Conservation (phyloP, 2,797 vertebrate species). For the Allobates femoralis region DNA sequence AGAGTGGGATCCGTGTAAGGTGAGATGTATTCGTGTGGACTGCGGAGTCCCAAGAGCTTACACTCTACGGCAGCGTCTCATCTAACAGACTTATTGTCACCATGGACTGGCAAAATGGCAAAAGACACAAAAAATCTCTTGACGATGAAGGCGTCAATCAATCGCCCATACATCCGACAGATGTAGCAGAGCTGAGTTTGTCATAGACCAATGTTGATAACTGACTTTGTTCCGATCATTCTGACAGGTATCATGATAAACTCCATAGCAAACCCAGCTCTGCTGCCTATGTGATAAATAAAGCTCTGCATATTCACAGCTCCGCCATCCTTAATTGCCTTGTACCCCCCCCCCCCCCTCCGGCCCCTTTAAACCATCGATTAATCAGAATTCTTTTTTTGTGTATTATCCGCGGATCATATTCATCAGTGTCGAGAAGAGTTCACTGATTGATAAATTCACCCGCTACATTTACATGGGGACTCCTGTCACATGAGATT, state of each 20-base stretch:
- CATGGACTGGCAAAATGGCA: not conserved
- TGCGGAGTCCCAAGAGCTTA: conserved; percentile 11
- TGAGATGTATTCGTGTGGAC: not conserved
- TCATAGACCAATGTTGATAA: not conserved
- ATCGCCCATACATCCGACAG: not conserved
- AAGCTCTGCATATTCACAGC: not conserved
- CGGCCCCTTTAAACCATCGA: conserved; percentile 13
- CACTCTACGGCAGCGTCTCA: not conserved
- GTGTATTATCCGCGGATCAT: not conserved
- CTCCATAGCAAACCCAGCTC: not conserved
- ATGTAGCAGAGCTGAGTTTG: conserved; percentile 6
- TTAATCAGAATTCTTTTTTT: conserved; percentile 27
- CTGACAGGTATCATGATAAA: not conserved
- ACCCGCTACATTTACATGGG: conserved; percentile 15
- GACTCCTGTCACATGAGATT: conserved; percentile 29
- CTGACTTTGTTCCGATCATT: not conserved
- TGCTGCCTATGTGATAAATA: not conserved
- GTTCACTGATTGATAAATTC: conserved; percentile 43
- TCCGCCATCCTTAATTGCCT: not conserved
- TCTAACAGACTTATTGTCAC: not conserved
- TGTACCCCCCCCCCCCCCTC: too few species aligned
- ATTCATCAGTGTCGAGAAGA: conserved; percentile 38
- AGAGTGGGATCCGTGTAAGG: not conserved
- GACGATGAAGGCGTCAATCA: not conserved
- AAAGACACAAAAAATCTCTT: not conserved